Base-by-base conservation (phyloP, 2,888 invertebrate genomes). In the Drosophila fulvimacula region DNA sequence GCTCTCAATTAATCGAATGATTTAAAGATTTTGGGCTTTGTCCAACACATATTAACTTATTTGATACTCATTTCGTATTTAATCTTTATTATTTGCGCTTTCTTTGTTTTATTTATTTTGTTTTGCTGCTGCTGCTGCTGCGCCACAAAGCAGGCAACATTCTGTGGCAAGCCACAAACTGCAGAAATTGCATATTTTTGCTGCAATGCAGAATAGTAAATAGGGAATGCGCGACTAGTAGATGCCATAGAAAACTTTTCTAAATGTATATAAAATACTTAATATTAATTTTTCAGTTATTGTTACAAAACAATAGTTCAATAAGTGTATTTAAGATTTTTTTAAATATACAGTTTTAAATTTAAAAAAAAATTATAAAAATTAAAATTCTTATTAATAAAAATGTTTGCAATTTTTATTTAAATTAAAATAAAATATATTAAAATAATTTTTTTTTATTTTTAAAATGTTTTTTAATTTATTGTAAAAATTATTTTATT, bases 71-170 rank as follows among this genome's bases (percentile, higher is more conserved):
- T 30, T 30, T 41, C 15, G 7, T 30, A 48, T 48, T 48, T 11
- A 46, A 17, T 17, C 32, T 13, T 32, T 3, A 30, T 48, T 48
- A 48, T 48, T 48, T 48, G 30, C 48, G 6, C 6, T 32, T 13
- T 32, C 48, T 48, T 48, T 48, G 30, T 19, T 32, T 48, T 19
- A 24, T 39, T 39, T 41, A 7, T 9, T 38, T 38, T 38, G 34
- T 62, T 59, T 46, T 9, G 51, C 24, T 19, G 51, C 51, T 42
- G n/a, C 6, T 36, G 73, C 55, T 55, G 21, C 11, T 39, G 74
- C 74, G 65, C 68, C 70, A 34, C 67, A 69, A 83, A 83, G 81
- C 59, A 69, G 61, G 82, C 83, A 79, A 79, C 67, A 71, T 48
- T 51, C 59, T 56, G 48, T 65, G 24, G 21, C 39, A 63, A 44